Evolutionary conservation across 53 echinoderm and acorn worm genomes (phyloP).

Genomic region (Holothuria leucospilota): DNA sequence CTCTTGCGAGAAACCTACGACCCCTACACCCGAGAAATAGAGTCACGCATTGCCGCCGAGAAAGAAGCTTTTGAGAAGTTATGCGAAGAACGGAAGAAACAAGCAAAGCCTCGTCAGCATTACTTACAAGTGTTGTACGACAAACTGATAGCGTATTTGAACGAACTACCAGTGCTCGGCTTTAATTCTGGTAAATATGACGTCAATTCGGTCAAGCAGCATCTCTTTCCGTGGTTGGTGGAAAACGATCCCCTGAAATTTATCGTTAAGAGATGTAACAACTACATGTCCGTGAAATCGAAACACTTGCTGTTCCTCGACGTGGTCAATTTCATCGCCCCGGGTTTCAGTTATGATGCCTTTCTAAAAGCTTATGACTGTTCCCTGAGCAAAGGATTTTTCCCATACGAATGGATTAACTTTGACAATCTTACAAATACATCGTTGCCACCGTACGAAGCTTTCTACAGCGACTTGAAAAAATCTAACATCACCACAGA

Average conservation of each 20-base stretch:
- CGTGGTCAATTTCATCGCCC: slow-evolving; percentile 55
- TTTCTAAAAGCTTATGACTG: slow-evolving; percentile 66
- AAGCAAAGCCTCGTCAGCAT: neutral
- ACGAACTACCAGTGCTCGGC: slow-evolving; percentile 44
- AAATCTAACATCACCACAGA: slow-evolving; percentile 14
- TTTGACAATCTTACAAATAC: slow-evolving; percentile 12
- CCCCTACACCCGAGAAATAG: neutral
- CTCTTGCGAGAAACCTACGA: too few species aligned
- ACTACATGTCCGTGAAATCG: too few species aligned
- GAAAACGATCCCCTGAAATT: slow-evolving; percentile 22
- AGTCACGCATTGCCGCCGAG: neutral
- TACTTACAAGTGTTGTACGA: too few species aligned
- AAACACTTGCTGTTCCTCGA: slow-evolving; percentile 52
- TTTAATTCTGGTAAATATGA: slow-evolving; percentile 48
- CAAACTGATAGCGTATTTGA: neutral
- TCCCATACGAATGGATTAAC: slow-evolving; percentile 65
- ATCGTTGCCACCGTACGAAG: slow-evolving; percentile 8
- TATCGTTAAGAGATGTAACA: slow-evolving; percentile 16
- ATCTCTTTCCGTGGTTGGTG: too few species aligned
- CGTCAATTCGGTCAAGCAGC: neutral
- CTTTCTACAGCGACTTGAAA: too few species aligned
- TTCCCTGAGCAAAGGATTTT: slow-evolving; percentile 44
- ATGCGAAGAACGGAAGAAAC: neutral
- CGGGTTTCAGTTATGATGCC: slow-evolving; percentile 45
- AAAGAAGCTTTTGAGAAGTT: neutral